A percentile compares a stretch with the other conserved stretches of the same genome.
Evolutionary conservation across 2,113 vertebrate species (phyloP).

Genomic region (Sylvia atricapilla): DNA sequence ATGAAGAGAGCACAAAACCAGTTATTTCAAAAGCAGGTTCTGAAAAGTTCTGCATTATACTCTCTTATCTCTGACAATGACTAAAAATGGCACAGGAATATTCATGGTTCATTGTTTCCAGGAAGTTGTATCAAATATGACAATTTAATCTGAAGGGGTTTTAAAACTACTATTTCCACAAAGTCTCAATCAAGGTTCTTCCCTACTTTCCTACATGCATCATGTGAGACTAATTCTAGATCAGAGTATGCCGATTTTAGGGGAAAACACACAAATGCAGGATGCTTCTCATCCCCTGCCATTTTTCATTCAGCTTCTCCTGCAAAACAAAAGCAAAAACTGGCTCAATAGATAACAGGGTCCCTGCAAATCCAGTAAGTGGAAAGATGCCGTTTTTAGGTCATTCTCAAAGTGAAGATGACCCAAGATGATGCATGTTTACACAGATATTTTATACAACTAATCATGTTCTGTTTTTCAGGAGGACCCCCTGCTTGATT

Average conservation of each 20-base stretch:
- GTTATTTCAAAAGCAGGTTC: conserved; percentile 15
- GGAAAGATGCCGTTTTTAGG: conserved; percentile 30
- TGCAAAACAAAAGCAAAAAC: conserved; percentile 25
- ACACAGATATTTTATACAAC: not conserved
- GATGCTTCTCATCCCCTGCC: not conserved
- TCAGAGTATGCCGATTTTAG: not conserved
- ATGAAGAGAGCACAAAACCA: conserved; percentile 26
- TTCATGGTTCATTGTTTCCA: not conserved
- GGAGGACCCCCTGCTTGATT: not conserved
- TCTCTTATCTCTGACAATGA: conserved; percentile 17
- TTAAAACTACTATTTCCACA: not conserved
- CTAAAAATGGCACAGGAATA: conserved; percentile 34
- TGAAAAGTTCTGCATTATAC: not conserved
- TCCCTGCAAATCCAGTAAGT: not conserved
- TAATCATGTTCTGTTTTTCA: not conserved
- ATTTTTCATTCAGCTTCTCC: conserved; percentile 1
- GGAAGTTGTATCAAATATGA: not conserved
- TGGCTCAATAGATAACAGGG: not conserved
- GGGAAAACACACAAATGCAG: not conserved
- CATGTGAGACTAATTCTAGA: not conserved
- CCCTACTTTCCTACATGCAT: not conserved
- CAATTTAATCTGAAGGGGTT: not conserved
- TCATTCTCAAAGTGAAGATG: conserved; percentile 26
- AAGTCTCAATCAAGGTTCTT: not conserved
- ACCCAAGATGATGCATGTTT: not conserved